Base-by-base conservation (phyloP, 2,113 vertebrate genomes). In the Nematolebias whitei region DNA sequence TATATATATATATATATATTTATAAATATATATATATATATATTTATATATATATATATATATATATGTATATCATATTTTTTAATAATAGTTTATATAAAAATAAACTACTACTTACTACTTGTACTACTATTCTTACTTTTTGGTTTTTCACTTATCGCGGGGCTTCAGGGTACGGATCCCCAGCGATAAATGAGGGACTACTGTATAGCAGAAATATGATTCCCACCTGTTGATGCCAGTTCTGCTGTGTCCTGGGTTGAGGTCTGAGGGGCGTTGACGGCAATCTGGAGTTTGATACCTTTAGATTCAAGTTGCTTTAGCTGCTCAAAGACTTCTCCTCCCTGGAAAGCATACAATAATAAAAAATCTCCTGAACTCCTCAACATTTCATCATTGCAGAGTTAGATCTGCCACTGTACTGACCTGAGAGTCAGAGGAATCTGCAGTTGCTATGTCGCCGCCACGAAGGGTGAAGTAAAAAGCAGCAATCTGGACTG, bases 401-500 rank as follows among this genome's bases (percentile, higher is more conserved):
- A 9, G 4, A 1, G 1, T 6, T 24, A 45, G 18, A 15, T 3
- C 3, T 0, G 39, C 4, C 3, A 5, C 51, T 10, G 56, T 6
- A 18, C 71, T 64, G 3, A 92, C 92, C 90, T 90, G 74, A 29
- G 64, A 51, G 11, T 92, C 87, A 0, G 78, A 78, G 16, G 86
- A 55, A 6, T 85, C 72, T 2, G 74, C 4, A 0, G 49, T 19
- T 12, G 71, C 15, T 12, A 19, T 0, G 41, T 89, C 79, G 0
- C 50, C 64, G 79, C 66, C 86, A 15, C 77, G 83, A 2, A 94
- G 88, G 0, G 90, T 88, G 68, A 94, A 75, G 88, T 94, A 94
- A 81, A 92, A 94, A 38, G 92, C 93, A 0, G 90, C 90, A 3
- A 94, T 89, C 54, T 89, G 58, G 49, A 93, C 93, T 0, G 90